Evolutionary conservation across 2,113 vertebrate genomes (phyloP).

Genomic region (Nestor notabilis): DNA sequence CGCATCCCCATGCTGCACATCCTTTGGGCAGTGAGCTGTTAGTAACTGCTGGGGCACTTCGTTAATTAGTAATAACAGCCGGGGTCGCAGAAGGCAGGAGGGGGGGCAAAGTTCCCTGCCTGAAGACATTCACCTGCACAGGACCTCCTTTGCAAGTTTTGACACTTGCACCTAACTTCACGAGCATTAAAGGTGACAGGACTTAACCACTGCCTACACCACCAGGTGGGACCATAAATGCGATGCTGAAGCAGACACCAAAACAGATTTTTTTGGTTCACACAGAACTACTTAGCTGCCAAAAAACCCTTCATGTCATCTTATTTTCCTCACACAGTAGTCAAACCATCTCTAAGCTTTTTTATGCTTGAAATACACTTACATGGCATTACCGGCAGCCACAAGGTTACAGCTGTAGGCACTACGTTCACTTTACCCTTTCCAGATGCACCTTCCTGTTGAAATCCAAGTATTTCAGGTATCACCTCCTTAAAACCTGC

Average conservation of each 20-base stretch:
- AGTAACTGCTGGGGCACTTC: not conserved
- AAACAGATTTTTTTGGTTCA: not conserved
- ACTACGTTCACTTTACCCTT: not conserved
- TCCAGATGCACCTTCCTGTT: not conserved
- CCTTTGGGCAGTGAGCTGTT: not conserved
- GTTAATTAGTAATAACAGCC: too few species aligned
- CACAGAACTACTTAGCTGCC: not conserved
- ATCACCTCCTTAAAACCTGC: not conserved
- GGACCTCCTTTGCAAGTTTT: not conserved
- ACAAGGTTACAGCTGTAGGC: too few species aligned
- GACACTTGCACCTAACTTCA: accelerated
- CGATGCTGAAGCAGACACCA: not conserved
- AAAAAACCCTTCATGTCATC: not conserved
- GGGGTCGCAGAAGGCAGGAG: not conserved
- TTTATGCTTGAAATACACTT: not conserved
- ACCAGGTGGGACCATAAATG: accelerated
- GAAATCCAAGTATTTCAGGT: not conserved
- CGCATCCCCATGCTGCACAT: accelerated
- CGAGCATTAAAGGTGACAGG: not conserved
- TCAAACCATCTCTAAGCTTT: not conserved
- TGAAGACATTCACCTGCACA: too few species aligned
- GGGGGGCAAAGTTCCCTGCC: not conserved
- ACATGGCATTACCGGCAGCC: not conserved
- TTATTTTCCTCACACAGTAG: not conserved
- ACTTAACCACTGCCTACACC: not conserved